These are phyloP conservation scores for Pachypanchax playfairii DNA, from an alignment of 2,113 vertebrate genomes.

Conservation along the genomic window DNA sequence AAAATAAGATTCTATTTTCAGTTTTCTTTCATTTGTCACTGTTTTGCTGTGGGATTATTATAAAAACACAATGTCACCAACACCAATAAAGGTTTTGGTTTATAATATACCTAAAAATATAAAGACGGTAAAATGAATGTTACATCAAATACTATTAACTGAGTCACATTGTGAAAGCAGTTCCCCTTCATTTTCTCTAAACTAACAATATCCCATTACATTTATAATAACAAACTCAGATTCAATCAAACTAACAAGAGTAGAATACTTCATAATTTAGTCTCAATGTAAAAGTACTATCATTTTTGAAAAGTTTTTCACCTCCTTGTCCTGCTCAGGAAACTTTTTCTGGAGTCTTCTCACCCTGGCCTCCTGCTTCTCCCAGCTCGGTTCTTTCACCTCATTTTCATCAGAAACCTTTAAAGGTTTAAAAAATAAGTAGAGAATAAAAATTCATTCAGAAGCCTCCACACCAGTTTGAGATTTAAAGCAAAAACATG, in stretches of 20 bases:
- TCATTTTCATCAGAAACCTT: slow-evolving; percentile 37
- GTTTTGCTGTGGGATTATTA: neutral
- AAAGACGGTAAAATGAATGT: no score
- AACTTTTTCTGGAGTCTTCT: slow-evolving; percentile 88
- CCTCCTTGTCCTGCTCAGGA: slow-evolving; percentile 88
- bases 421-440: neutral
- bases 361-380: slow-evolving; percentile 87
- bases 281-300: neutral
- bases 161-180: no score
- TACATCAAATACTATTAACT: no score
- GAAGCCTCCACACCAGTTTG: no score
- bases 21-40: neutral
- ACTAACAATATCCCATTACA: no score
- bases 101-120: no score
- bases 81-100: no score
- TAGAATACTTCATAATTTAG: neutral
- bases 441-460: neutral
- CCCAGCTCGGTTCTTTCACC: slow-evolving; percentile 76
- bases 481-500: neutral
- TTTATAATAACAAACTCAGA: no score
- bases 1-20: neutral
- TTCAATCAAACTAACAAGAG: no score
- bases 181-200: no score
- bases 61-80: no score
- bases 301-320: slow-evolving; percentile 48